Percentiles rank a stretch among this genome's conserved stretches.
Evolutionary conservation across 2,797 vertebrate genomes (phyloP).

Genomic region (Coilia nasus): DNA sequence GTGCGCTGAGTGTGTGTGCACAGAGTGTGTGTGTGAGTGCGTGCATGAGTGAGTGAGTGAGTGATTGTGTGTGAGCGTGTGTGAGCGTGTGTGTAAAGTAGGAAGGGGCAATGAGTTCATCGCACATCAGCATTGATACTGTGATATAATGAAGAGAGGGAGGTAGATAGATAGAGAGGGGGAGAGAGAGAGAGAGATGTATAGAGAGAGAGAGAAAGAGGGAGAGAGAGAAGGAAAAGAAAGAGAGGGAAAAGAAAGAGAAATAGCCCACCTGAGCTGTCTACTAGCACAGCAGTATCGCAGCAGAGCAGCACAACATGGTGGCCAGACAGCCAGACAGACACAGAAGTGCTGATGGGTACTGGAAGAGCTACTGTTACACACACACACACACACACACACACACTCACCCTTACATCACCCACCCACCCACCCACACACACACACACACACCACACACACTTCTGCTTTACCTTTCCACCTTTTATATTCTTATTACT

Average conservation of each 20-base stretch:
- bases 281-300: background rate
- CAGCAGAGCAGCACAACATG: background rate
- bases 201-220: too few species aligned
- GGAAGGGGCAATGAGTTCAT: background rate
- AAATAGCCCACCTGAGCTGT: background rate
- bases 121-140: background rate
- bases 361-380: background rate
- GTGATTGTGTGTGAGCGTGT: background rate
- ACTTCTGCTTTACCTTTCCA: background rate
- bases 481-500: too few species aligned
- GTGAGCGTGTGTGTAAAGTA: background rate
- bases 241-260: background rate
- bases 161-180: too few species aligned
- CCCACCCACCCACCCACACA: too few species aligned
- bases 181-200: background rate
- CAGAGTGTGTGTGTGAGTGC: background rate
- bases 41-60: background rate
- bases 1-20: background rate
- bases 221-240: background rate
- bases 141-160: background rate
- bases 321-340: background rate
- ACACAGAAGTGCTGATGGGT: background rate
- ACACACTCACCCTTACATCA: constrained; percentile 40
- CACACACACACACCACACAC: too few species aligned
- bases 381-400: background rate